These are phyloP conservation scores for Lucilia cuprina DNA, from an alignment of 1,140 invertebrate species.

Conservation along the genomic window DNA sequence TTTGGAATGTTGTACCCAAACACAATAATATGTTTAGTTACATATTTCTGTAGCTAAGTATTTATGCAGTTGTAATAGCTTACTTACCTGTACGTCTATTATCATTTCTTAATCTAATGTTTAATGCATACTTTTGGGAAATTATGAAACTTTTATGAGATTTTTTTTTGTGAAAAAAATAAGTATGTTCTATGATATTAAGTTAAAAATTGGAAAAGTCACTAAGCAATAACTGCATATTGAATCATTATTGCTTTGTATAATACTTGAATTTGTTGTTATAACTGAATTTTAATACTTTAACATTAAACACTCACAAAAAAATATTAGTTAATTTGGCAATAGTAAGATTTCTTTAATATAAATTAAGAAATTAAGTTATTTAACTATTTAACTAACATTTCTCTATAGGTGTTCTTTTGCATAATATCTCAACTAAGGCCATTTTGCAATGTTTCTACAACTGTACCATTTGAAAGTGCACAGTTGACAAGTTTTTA, in stretches of 20 bases:
- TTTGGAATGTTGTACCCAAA: background rate
- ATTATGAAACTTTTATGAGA: slow-evolving; percentile 21
- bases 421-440: background rate
- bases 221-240: slow-evolving; percentile 2
- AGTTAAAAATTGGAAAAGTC: background rate
- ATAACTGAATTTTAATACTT: background rate
- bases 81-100: background rate
- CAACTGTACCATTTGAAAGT: slow-evolving; percentile 16
- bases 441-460: background rate
- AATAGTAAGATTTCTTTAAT: too few species aligned
- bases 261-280: background rate
- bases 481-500: slow-evolving; percentile 31
- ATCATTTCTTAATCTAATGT: slow-evolving; percentile 6
- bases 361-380: too few species aligned
- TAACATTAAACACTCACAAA: background rate
- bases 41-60: background rate
- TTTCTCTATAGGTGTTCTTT: background rate
- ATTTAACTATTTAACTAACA: too few species aligned
- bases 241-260: slow-evolving; percentile 1
- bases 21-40: background rate
- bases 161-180: background rate
- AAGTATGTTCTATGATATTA: background rate
- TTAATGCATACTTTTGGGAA: slow-evolving; percentile 22
- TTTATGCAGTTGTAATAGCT: background rate
- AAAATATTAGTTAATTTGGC: background rate